Percentiles rank a stretch among this genome's conserved stretches.
Evolutionary conservation across 2,113 vertebrate species (phyloP).

Genomic region (Pandion haliaetus): DNA sequence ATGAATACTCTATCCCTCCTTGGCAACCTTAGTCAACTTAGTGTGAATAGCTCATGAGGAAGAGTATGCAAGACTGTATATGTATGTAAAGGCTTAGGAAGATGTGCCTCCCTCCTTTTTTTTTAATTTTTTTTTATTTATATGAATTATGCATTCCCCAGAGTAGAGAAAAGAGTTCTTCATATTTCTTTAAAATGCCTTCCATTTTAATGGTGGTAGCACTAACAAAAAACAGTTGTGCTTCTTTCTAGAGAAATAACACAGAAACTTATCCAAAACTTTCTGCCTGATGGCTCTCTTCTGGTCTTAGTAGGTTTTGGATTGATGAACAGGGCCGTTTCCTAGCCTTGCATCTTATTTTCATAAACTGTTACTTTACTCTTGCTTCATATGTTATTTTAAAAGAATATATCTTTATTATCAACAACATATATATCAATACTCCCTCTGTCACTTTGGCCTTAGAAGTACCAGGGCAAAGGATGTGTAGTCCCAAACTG

Average conservation of each 20-base stretch:
- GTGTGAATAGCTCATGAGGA: background rate
- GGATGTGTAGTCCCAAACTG: background rate
- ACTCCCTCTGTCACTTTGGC: background rate
- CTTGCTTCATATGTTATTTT: background rate
- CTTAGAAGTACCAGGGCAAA: background rate
- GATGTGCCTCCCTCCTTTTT: fast-evolving
- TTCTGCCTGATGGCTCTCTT: background rate
- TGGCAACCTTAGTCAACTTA: background rate
- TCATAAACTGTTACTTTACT: background rate
- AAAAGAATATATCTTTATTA: background rate
- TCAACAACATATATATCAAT: background rate
- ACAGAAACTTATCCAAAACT: background rate
- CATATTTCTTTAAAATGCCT: background rate
- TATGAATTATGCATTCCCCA: background rate
- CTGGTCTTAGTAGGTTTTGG: background rate
- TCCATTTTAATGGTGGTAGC: background rate
- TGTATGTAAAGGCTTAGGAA: background rate
- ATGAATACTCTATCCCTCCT: background rate
- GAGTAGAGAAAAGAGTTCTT: background rate
- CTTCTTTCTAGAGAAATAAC: background rate
- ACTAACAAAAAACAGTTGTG: background rate
- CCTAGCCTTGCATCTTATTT: background rate
- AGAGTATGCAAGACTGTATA: background rate
- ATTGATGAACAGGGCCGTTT: background rate
- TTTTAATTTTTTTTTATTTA: background rate